Percentiles rank a stretch among this genome's conserved stretches.
These are phyloP conservation scores for Zaprionus lineosus DNA, from an alignment of 2,888 invertebrate species.

Conservation along the genomic window DNA sequence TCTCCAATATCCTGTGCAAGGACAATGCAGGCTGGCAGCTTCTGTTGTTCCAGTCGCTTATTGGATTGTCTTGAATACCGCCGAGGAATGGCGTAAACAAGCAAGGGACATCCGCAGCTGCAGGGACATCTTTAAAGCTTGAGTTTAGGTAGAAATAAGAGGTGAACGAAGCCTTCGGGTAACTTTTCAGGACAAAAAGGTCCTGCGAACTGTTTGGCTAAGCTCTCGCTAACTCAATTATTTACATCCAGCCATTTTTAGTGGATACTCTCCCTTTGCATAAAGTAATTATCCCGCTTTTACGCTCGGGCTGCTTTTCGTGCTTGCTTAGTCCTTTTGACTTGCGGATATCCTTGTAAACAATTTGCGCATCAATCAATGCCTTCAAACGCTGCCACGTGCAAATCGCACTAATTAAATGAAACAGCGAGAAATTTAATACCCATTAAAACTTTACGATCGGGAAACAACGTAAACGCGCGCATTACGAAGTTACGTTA, in stretches of 20 bases:
- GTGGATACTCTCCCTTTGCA: no score
- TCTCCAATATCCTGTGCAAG: slow-evolving; percentile 14
- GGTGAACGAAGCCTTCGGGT: no score
- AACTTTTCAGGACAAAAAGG: no score
- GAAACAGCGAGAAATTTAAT: slow-evolving; percentile 48
- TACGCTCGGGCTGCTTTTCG: no score
- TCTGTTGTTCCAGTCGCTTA: slow-evolving; percentile 29
- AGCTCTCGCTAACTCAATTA: no score
- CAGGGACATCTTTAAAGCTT: not conserved
- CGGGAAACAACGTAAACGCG: not conserved
- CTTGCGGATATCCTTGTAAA: not conserved
- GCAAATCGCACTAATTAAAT: slow-evolving; percentile 62
- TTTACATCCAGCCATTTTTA: no score
- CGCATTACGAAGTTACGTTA: slow-evolving; percentile 9
- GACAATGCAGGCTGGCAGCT: slow-evolving; percentile 42
- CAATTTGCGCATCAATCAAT: not conserved
- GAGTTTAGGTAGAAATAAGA: no score
- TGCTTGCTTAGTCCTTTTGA: no score
- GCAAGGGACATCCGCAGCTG: not conserved
- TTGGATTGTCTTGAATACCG: slow-evolving; percentile 35
- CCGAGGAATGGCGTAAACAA: slow-evolving; percentile 2
- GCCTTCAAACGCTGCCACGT: slow-evolving; percentile 18
- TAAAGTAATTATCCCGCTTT: no score
- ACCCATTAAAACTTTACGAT: slow-evolving; percentile 52
- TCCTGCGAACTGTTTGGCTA: no score